Base-by-base conservation (phyloP, 35 echinoderm and acorn worm genomes). In the Holothuria glaberrima region DNA sequence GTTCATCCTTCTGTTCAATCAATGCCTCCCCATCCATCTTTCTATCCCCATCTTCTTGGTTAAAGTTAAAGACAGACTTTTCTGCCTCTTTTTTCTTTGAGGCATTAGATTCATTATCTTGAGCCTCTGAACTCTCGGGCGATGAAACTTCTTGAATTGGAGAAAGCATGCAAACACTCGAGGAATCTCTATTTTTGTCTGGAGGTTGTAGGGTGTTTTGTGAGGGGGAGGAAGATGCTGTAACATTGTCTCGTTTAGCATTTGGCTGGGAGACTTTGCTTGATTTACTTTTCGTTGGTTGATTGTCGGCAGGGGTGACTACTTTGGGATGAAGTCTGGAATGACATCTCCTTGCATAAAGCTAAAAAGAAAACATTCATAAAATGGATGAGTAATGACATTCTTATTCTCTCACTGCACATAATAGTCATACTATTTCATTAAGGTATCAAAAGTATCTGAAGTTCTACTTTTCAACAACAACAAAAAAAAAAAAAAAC, bases 111-210 rank as follows among this genome's bases (percentile, higher is more conserved):
- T 88, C 82, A 46, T 71, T 68, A 32, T 78, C 41, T 48, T 90
- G 28, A 21, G 71, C 64, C 28, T 93, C 94, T 20, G 86, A 86
- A 48, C 92, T 89, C 81, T 97, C 95, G 48, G 95, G 95, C 24
- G 95, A 97, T 29, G 95, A 94, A 86, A 96, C 54, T 35, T 97
- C 95, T 73, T 94, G 89, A 69, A 94, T 94, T 14, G 95, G 95
- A 30, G 95, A 97, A 24, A 97, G 95, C 85, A 83, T 66, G 18
- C 66, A 80, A 24, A 65, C 68, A 27, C 58, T 65, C 50, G 50
- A 54, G 16, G 50, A 54, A 57, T 93, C 92, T 59, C 48, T 79
- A 48, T 60, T 59, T 32, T 89, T 81, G 58, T 75, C 84, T 17
- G 77, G 74, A 44, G 87, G 74, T 74, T 87, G 85, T 62, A 87